These are phyloP conservation scores for Pristionchus mayeri DNA, from an alignment of 2,888 invertebrate species.

Conservation along the genomic window DNA sequence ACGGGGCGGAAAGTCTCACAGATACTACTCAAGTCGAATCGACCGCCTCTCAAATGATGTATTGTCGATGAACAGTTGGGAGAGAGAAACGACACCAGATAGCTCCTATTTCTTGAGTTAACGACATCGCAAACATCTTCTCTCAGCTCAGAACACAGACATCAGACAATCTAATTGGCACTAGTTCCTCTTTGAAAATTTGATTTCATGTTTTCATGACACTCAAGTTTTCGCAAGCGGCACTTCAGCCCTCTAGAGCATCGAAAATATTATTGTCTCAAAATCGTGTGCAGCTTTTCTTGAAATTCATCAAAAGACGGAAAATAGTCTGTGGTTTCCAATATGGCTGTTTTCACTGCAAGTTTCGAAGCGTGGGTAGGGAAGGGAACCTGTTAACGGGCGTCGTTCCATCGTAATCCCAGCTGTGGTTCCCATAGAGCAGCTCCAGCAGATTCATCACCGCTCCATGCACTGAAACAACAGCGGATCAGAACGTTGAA, in stretches of 20 bases:
- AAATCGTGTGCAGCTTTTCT: too few species aligned
- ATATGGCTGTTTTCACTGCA: too few species aligned
- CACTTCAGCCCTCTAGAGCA: too few species aligned
- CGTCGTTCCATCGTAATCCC: background rate
- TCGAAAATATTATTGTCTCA: too few species aligned
- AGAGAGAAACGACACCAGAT: background rate
- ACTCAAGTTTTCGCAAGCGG: background rate
- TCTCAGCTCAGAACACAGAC: background rate
- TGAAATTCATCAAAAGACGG: too few species aligned
- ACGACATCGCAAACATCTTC: too few species aligned
- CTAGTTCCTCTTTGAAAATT: background rate
- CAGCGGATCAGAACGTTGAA: too few species aligned
- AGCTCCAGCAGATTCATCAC: conserved; percentile 20
- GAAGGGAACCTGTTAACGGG: conserved; percentile 9
- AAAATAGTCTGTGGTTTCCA: too few species aligned
- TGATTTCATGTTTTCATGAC: background rate
- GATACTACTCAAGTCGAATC: background rate
- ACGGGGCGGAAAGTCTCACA: conserved; percentile 18
- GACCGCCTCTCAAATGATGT: background rate
- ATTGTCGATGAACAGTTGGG: background rate
- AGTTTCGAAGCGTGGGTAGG: too few species aligned
- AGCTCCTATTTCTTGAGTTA: too few species aligned
- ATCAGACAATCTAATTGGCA: background rate
- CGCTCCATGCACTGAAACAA: conserved; percentile 27
- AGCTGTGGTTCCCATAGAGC: conserved; percentile 30